Evolutionary conservation across 2,888 invertebrate species (phyloP).

Genomic region (Diploptera punctata): DNA sequence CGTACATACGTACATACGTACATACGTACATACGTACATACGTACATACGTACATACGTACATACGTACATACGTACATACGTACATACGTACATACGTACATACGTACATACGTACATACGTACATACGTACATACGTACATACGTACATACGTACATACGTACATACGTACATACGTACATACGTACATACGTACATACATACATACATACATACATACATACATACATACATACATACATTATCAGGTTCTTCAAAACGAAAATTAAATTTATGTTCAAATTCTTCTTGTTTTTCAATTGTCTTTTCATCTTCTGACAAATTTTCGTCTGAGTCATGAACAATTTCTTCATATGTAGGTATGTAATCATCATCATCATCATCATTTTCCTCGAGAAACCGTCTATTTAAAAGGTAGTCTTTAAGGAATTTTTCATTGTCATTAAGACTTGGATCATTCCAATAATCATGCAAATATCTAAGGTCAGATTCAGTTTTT

Average conservation of each 20-base stretch:
- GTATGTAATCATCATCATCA: conserved; percentile 59
- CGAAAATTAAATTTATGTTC: conserved; percentile 96
- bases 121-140: neutral
- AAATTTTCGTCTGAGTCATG: conserved; percentile 65
- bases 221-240: neutral
- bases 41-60: conserved; percentile 37
- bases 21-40: neutral
- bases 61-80: conserved; percentile 42
- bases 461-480: conserved; percentile 85
- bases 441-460: conserved; percentile 79
- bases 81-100: conserved; percentile 37
- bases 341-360: conserved; percentile 71
- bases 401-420: conserved; percentile 90
- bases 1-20: no score
- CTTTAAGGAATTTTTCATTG: conserved; percentile 88
- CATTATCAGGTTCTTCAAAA: conserved; percentile 91
- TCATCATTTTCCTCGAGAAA: conserved; percentile 61
- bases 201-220: neutral
- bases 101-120: conserved; percentile 1
- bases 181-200: neutral
- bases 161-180: neutral
- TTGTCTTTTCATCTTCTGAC: conserved; percentile 79
- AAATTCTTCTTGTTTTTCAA: conserved; percentile 87
- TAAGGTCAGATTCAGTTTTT: conserved; percentile 67
- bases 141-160: neutral